Base-by-base conservation (phyloP, 2,888 invertebrate species). In the Gisinianus flammeolus region DNA sequence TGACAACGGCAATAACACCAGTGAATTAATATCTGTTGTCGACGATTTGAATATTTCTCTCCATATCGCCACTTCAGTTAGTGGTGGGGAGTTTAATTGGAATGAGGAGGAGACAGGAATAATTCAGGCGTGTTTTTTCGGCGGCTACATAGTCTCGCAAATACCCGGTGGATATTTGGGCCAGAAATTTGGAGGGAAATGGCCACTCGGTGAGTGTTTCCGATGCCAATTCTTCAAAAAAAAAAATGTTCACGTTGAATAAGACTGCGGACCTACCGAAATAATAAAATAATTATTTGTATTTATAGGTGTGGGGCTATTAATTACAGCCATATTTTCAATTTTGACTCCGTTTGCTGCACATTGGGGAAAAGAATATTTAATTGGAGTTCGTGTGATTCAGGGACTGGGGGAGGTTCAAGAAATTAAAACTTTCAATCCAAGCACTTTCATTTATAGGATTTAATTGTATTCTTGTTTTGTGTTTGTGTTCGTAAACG, bases 81-180 rank as follows among this genome's bases (percentile, higher is more conserved):
- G 24, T n/a, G 35, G 8, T 19, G 62, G 64, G 28, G 71, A 70
- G 30, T 83, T 81, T 70, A 64, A 78, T 22, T 83, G 83, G 83
- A 67, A 76, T 24, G 77, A 78, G 26, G 78, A 77, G 22, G 77
- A 78, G 26, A 75, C 82, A 44, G 80, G 79, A 28, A 19, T 80
- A 16, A 74, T 85, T 33, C 75, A 84, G 31, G 83, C 81, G 0
- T 79, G 83, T 5, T 84, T 84, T 33, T 84, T 83, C 73, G 83
- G 81, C 74, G 84, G 84, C 12, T 84, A 83, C 72, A 76, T 82
- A 2, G 12, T 81, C 28, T 82, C 83, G 10, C 84, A 84, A 66
- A 35, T 84, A 5, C 83, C 83, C 2, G 84, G 82, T 2, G 84
- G 83, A 0, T 72, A 71, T 28, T 28, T 84, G 35, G 79, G 80